Conservation (phyloP, 2,888 invertebrate genomes). For the Rhagonycha lutea region DNA sequence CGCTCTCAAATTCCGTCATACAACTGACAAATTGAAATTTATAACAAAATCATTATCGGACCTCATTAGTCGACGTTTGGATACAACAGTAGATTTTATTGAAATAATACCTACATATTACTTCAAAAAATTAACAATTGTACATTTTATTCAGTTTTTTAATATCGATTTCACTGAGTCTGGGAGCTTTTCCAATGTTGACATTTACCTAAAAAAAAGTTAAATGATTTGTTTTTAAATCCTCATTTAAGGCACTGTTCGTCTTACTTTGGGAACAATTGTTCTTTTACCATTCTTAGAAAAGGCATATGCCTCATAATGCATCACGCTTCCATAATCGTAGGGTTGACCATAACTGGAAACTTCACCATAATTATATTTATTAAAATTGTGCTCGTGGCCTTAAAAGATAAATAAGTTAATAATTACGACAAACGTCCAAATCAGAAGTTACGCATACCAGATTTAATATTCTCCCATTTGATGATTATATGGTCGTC, state of each 20-base stretch:
- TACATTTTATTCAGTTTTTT: constrained; percentile 65
- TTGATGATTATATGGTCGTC: constrained; percentile 75
- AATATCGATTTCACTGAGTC: constrained; percentile 62
- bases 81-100: no score
- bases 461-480: constrained; percentile 69
- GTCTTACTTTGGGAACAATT: constrained; percentile 63
- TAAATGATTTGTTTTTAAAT: no score
- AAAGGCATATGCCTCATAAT: constrained; percentile 70
- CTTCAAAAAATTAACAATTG: no score
- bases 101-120: no score
- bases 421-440: no score
- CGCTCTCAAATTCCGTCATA: no score
- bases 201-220: constrained; percentile 48
- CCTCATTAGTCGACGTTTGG: no score
- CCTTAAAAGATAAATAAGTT: constrained; percentile 52
- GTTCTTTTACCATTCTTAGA: constrained; percentile 69
- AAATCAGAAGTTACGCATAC: no score
- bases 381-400: constrained; percentile 66
- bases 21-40: no score
- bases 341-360: constrained; percentile 70
- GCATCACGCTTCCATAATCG: constrained; percentile 75
- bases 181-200: constrained; percentile 61
- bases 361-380: constrained; percentile 67
- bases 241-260: no score
- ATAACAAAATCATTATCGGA: no score